A percentile compares a stretch with the other conserved stretches of the same genome.
Evolutionary conservation across 2,888 invertebrate genomes (phyloP).

Genomic region (Diploptera punctata): DNA sequence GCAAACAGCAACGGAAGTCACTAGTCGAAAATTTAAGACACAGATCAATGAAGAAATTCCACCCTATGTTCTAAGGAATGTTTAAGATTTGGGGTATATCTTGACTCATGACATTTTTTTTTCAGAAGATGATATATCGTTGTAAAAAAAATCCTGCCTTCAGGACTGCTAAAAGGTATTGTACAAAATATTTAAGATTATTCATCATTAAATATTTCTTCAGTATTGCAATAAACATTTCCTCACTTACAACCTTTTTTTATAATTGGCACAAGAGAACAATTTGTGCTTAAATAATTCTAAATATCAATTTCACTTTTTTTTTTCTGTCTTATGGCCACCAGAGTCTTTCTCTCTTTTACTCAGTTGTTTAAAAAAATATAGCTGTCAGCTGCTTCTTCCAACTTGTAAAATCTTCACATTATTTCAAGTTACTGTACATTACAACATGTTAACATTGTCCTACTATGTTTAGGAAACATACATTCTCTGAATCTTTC

Average conservation of each 20-base stretch:
- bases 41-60: not conserved
- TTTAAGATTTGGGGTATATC: not conserved
- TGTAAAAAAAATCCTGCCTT: not conserved
- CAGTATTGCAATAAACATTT: conserved; percentile 3
- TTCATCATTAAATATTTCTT: conserved; percentile 11
- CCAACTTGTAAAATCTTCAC: too few species aligned
- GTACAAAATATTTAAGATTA: conserved; percentile 19
- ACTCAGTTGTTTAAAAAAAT: too few species aligned
- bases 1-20: not conserved
- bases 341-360: not conserved
- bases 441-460: too few species aligned
- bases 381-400: too few species aligned
- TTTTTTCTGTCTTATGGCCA: not conserved
- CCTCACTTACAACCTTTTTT: not conserved
- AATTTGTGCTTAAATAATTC: conserved; percentile 17
- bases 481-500: too few species aligned
- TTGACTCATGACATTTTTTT: not conserved
- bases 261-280: conserved; percentile 22
- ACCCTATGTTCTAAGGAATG: conserved; percentile 23
- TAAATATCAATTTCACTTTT: not conserved
- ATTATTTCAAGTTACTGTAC: too few species aligned
- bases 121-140: not conserved
- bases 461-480: too few species aligned
- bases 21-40: not conserved
- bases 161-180: not conserved